phyloP scores from a whole-genome alignment of 1,140 invertebrate species.

The Drosophila santomea region DNA sequence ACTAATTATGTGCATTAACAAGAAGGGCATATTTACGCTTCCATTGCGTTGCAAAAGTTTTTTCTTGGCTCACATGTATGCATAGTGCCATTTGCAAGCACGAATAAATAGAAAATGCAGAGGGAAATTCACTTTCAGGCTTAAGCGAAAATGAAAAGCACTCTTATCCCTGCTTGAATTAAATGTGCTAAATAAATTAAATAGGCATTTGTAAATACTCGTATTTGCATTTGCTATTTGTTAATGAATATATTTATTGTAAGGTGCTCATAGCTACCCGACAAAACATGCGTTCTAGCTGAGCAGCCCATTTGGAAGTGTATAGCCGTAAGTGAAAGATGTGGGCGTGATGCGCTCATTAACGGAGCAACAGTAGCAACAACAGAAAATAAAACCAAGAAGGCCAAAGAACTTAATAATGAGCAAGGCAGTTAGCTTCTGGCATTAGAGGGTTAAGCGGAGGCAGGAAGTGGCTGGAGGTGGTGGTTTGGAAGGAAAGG shows the following conservation, averaged over 20 bases:
- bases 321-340: slow-evolving; percentile 35
- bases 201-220: no score
- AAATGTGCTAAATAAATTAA: not conserved
- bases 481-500: slow-evolving; percentile 17
- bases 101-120: slow-evolving; percentile 40
- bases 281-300: not conserved
- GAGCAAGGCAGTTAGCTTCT: slow-evolving; percentile 35
- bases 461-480: slow-evolving; percentile 18
- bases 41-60: slow-evolving; percentile 12
- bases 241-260: not conserved
- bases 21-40: slow-evolving; percentile 35
- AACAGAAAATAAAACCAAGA: slow-evolving; percentile 32
- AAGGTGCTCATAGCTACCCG: no score
- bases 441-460: slow-evolving; percentile 36
- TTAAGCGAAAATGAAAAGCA: not conserved
- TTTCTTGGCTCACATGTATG: slow-evolving; percentile 22
- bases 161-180: not conserved
- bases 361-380: slow-evolving; percentile 19
- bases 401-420: slow-evolving; percentile 36
- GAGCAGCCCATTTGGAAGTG: not conserved
- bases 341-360: slow-evolving; percentile 48
- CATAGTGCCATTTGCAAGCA: slow-evolving; percentile 30
- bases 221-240: no score
- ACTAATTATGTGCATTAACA: slow-evolving; percentile 56
- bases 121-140: not conserved